These are phyloP conservation scores for Esperia sulphurella DNA, from an alignment of 2,888 invertebrate species.

Conservation along the genomic window DNA sequence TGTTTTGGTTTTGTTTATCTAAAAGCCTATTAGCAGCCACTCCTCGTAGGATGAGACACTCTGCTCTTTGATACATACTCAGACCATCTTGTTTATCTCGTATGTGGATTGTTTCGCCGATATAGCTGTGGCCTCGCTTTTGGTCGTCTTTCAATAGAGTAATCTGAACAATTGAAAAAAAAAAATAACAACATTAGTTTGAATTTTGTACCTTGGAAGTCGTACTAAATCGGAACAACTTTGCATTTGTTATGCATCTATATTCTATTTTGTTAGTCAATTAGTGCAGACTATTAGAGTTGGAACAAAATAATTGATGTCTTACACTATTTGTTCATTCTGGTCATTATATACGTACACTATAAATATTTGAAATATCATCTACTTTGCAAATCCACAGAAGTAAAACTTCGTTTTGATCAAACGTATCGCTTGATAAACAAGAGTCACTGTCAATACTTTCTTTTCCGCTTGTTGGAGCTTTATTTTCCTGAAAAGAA, in stretches of 20 bases:
- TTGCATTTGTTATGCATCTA: not conserved
- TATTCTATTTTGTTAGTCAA: not conserved
- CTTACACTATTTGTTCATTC: too few species aligned
- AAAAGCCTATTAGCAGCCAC: conserved; percentile 24
- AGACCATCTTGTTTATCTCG: conserved; percentile 27
- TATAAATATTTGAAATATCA: conserved; percentile 22
- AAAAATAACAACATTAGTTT: too few species aligned
- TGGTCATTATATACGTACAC: conserved; percentile 15
- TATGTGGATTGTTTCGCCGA: conserved; percentile 33
- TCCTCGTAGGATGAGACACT: conserved; percentile 30
- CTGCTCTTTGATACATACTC: conserved; percentile 22
- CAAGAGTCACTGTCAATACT: not conserved
- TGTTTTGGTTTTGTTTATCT: conserved; percentile 21
- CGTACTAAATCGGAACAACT: too few species aligned
- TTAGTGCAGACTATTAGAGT: too few species aligned
- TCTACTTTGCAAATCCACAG: conserved; percentile 35
- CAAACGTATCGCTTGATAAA: conserved; percentile 1
- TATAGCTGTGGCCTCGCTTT: conserved; percentile 30
- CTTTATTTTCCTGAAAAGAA: conserved; percentile 3
- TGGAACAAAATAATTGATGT: too few species aligned
- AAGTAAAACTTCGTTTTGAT: conserved; percentile 23
- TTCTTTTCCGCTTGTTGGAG: not conserved
- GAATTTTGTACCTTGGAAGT: too few species aligned
- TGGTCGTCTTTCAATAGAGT: conserved; percentile 27
- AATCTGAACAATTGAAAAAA: conserved; percentile 17